A percentile compares a stretch with the other conserved stretches of the same genome.
phyloP scores from a whole-genome alignment of 1,140 invertebrate species.

The Lepidotrigona ventralis region DNA sequence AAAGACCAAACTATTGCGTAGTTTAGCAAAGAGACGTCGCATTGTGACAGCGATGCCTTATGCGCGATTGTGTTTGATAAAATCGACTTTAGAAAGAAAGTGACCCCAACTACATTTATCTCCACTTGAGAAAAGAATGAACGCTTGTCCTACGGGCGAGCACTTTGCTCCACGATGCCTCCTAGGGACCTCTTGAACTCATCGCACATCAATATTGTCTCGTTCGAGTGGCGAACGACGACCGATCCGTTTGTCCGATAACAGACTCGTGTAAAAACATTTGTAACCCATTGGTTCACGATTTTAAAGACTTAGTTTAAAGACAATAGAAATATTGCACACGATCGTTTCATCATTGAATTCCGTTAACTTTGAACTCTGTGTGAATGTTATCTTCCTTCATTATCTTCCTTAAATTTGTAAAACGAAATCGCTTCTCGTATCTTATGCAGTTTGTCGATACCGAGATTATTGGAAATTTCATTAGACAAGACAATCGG shows the following conservation, averaged over 20 bases:
- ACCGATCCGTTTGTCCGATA: conserved; percentile 54
- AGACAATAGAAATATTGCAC: neutral
- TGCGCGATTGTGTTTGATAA: conserved; percentile 44
- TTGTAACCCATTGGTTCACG: conserved; percentile 16
- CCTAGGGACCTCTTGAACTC: conserved; percentile 63
- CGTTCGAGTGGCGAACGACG: conserved; percentile 57
- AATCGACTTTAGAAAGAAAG: conserved; percentile 51
- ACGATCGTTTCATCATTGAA: neutral
- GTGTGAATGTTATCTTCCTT: no score
- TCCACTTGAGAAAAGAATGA: conserved; percentile 62
- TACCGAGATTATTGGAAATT: neutral
- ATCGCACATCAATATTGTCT: conserved; percentile 66
- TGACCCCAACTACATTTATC: conserved; percentile 58
- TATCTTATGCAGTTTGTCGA: no score
- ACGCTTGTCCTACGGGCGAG: conserved; percentile 57
- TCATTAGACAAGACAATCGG: neutral
- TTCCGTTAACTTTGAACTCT: neutral
- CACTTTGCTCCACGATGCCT: conserved; percentile 61
- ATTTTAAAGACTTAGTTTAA: conserved; percentile 5
- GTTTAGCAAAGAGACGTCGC: neutral
- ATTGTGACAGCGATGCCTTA: neutral
- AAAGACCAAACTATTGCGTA: neutral
- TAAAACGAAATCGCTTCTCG: no score
- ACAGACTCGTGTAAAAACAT: conserved; percentile 33
- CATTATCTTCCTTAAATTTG: no score